Percentiles rank a stretch among this genome's conserved stretches.
Evolutionary conservation across 2,113 vertebrate species (phyloP).

Genomic region (Tylochromis polylepis): DNA sequence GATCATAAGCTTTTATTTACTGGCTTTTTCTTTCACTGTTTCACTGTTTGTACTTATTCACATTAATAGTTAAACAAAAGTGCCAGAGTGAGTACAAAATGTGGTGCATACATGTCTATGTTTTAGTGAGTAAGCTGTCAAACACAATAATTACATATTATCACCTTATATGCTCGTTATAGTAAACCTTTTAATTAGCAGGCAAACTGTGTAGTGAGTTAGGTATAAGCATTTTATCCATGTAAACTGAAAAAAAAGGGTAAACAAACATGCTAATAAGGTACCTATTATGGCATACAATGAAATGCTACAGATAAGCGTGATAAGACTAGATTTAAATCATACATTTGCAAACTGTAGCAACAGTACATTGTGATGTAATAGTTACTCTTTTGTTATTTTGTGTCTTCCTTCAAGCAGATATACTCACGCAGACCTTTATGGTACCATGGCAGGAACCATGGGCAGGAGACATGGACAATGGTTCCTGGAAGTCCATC

Average conservation of each 20-base stretch:
- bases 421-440: slow-evolving; percentile 68
- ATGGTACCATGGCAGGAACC: slow-evolving; percentile 86
- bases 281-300: neutral
- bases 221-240: neutral
- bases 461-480: slow-evolving; percentile 90
- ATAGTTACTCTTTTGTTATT: neutral
- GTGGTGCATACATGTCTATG: neutral
- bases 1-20: neutral
- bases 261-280: neutral
- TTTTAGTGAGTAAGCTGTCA: neutral
- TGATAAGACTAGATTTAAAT: neutral
- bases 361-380: neutral
- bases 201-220: neutral
- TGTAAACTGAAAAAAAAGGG: neutral
- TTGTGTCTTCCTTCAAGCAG: neutral
- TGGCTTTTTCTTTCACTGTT: neutral
- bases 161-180: neutral
- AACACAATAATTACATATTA: neutral
- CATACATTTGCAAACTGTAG: neutral
- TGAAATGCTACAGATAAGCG: neutral
- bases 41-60: neutral
- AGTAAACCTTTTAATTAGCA: neutral
- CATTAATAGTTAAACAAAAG: neutral
- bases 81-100: neutral
- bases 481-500: slow-evolving; percentile 81